Conservation (phyloP, 2,888 invertebrate genomes). For the Apamea sordens region DNA sequence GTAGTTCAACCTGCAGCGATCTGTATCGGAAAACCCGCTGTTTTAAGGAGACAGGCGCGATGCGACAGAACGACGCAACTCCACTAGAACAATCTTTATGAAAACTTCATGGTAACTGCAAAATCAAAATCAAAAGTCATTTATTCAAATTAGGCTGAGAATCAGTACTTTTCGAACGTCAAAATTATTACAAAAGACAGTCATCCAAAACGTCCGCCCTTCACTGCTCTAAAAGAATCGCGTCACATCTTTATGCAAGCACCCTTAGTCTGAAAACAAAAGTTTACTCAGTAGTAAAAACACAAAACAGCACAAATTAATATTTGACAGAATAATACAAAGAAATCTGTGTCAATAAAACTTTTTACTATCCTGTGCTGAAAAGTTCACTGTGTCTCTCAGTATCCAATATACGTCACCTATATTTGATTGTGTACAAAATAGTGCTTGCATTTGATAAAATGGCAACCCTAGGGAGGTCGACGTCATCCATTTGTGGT, state of each 20-base stretch:
- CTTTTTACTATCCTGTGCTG: not conserved
- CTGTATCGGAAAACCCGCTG: not conserved
- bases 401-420: slow-evolving; percentile 28
- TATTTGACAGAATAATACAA: not conserved
- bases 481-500: slow-evolving; percentile 56
- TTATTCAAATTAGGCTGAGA: too few species aligned
- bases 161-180: too few species aligned
- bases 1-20: not conserved
- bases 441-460: slow-evolving; percentile 53
- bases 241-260: too few species aligned
- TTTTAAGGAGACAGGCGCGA: not conserved
- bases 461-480: slow-evolving; percentile 52
- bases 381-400: not conserved
- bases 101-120: not conserved
- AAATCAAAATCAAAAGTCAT: too few species aligned
- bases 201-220: too few species aligned
- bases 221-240: not conserved
- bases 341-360: not conserved
- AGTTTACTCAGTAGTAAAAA: not conserved
- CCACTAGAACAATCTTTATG: not conserved
- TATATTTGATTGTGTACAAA: slow-evolving; percentile 37
- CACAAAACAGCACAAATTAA: not conserved
- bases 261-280: not conserved
- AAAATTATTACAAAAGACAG: too few species aligned
- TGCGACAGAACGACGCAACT: not conserved